Base-by-base conservation (phyloP, 2,113 vertebrate genomes). In the Cromileptes altivelis region DNA sequence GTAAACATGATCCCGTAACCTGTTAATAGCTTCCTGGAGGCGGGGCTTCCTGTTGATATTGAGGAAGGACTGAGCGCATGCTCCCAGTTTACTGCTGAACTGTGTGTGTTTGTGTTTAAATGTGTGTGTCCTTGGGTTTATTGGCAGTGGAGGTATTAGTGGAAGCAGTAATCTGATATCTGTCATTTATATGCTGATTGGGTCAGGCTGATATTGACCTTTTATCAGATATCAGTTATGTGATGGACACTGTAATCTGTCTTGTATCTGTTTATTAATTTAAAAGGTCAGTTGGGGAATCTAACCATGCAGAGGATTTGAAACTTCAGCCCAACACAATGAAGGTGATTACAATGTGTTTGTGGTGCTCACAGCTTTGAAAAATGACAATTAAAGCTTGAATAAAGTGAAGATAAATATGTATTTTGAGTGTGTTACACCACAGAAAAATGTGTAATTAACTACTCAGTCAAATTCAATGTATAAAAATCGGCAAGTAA, bases 1-100 rank as follows among this genome's bases (percentile, higher is more conserved):
- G 64, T 63, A 74, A 89, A 74, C 81, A 68, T 30, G 84, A 89
- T 78, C 82, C 81, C 18, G 73, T 90, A 86, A 92, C 80, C 27
- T 82, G 80, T 89, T 93, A 82, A 90, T 70, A 65, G 78, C 85
- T 90, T 93, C 84, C 90, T 88, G 67, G 62, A 85, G 87, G 82
- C 73, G 65, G 80, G 27, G 71, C 74, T 89, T 90, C 85, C 88
- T 88, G 90, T 85, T 87, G 77, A 79, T 75, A 80, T 75, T 71
- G 70, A 84, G 75, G 79, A 82, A 77, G 75, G 83, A 74, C 57
- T 56, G 12, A 69, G 49, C 2, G 27, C 68, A 63, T 17, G 42
- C 47, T 76, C 45, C 21, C 58, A 60, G 75, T 81, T 84, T 73
- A 81, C 60, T 33, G 57, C 55, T 45, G 50, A 72, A 53, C 33